Percentiles rank a stretch among this genome's conserved stretches.
phyloP scores from a whole-genome alignment of 2,888 invertebrate genomes.

The Ecdyonurus torrentis region DNA sequence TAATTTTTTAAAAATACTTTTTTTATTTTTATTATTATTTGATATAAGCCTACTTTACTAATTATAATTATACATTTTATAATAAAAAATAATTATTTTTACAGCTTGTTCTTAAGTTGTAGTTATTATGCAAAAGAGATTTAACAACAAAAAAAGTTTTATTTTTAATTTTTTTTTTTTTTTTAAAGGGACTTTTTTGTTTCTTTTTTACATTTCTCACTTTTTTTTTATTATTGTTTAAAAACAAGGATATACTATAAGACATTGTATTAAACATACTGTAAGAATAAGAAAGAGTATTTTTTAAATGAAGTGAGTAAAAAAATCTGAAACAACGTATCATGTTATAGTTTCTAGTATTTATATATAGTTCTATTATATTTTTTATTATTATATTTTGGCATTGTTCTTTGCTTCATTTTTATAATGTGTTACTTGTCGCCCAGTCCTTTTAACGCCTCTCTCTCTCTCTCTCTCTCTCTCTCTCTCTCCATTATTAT shows the following conservation, averaged over 20 bases:
- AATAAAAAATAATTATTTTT: not conserved
- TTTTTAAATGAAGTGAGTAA: too few species aligned
- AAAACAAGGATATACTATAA: not conserved
- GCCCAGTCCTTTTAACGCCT: not conserved
- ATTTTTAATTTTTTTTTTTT: not conserved
- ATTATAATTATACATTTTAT: not conserved
- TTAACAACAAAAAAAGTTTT: not conserved
- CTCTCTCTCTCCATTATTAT: too few species aligned
- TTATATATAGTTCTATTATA: not conserved
- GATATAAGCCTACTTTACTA: not conserved
- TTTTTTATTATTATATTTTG: not conserved
- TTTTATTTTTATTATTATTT: not conserved
- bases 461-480: not conserved
- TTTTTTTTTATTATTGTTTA: too few species aligned
- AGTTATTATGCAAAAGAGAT: not conserved
- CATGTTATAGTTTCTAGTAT: not conserved
- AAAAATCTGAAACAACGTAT: not conserved
- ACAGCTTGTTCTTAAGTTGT: not conserved
- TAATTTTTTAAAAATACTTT: not conserved
- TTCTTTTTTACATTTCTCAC: too few species aligned
- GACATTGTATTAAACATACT: not conserved
- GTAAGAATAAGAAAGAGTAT: not conserved
- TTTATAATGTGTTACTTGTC: slow-evolving; percentile 3
- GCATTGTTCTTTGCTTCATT: not conserved
- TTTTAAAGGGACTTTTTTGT: not conserved